A percentile compares a stretch with the other conserved stretches of the same genome.
These are phyloP conservation scores for Melanocharis versteri DNA, from an alignment of 2,113 vertebrate species.

Conservation along the genomic window DNA sequence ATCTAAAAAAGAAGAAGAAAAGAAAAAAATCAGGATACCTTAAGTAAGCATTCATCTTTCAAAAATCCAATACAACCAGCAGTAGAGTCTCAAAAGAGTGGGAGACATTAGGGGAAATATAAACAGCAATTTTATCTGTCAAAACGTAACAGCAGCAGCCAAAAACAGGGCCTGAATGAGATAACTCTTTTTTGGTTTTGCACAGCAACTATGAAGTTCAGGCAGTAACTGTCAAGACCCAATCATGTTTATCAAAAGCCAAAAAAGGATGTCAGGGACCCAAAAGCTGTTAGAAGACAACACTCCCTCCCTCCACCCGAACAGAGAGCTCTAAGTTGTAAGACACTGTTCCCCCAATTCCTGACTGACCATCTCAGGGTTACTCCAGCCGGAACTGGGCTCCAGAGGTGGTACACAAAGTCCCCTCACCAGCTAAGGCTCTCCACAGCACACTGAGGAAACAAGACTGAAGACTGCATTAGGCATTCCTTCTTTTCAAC, in stretches of 20 bases:
- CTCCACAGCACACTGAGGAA: not conserved
- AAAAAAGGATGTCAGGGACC: not conserved
- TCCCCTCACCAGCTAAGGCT: not conserved
- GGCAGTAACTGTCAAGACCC: not conserved
- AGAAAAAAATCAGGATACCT: not conserved
- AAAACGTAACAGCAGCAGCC: not conserved
- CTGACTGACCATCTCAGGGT: not conserved
- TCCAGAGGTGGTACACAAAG: rapidly evolving
- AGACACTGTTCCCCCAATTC: not conserved
- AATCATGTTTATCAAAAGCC: not conserved
- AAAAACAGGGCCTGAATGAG: not conserved
- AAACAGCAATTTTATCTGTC: not conserved
- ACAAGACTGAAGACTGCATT: not conserved
- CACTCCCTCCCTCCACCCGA: not conserved
- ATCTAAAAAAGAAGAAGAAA: not conserved
- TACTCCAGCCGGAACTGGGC: not conserved
- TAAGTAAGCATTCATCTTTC: not conserved
- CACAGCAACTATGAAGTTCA: not conserved
- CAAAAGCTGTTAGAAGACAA: not conserved
- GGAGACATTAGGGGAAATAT: not conserved
- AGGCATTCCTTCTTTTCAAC: not conserved
- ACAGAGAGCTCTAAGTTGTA: not conserved
- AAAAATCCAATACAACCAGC: not conserved
- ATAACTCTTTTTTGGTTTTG: not conserved
- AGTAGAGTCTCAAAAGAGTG: not conserved